These are phyloP conservation scores for Sitophilus oryzae DNA, from an alignment of 1,140 invertebrate genomes.

Conservation along the genomic window DNA sequence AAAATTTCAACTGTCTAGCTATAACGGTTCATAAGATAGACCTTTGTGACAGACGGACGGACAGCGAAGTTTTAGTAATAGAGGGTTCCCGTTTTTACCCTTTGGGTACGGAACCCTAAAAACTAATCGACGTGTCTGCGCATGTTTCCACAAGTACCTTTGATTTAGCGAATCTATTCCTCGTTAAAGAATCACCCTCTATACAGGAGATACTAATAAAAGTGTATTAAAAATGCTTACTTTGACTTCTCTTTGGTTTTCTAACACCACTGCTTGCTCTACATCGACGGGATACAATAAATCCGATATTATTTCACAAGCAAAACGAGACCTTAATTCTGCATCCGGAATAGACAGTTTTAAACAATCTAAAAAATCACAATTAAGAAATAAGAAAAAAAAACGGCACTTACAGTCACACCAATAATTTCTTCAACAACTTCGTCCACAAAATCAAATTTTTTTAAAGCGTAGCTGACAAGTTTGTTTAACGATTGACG, in stretches of 20 bases:
- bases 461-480: background rate
- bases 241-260: conserved; percentile 12
- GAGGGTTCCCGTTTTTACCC: no score
- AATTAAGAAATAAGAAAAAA: background rate
- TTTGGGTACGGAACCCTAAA: no score
- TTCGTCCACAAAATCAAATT: background rate
- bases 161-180: no score
- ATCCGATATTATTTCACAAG: conserved; percentile 24
- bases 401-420: background rate
- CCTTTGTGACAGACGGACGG: no score
- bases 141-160: no score
- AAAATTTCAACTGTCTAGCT: no score
- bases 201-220: no score
- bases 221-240: no score
- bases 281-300: conserved; percentile 15
- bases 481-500: background rate
- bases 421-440: background rate
- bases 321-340: conserved; percentile 8
- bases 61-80: no score
- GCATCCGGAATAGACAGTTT: conserved; percentile 10
- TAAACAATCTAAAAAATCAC: background rate
- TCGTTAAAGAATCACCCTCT: no score
- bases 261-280: background rate
- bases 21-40: no score
- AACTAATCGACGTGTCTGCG: no score